Evolutionary conservation across 2,888 invertebrate genomes (phyloP).

Genomic region (Brassicogethes aeneus): DNA sequence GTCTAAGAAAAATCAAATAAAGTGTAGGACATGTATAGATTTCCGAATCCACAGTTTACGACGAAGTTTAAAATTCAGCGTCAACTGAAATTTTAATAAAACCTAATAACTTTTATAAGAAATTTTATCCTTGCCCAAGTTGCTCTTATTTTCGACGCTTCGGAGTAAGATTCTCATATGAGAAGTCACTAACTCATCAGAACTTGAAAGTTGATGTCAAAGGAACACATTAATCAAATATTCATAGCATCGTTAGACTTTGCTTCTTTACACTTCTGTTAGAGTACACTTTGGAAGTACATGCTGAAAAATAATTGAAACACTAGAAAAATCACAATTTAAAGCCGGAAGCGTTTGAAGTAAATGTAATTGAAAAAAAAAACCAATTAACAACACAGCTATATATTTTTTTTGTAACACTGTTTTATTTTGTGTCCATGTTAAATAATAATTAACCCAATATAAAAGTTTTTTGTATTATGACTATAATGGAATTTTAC

Average conservation of each 20-base stretch:
- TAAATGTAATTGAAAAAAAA: background rate
- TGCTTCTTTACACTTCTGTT: slow-evolving; percentile 14
- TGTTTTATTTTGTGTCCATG: too few relatives aligned
- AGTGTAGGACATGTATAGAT: too few relatives aligned
- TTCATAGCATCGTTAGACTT: slow-evolving; percentile 21
- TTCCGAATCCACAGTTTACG: too few relatives aligned
- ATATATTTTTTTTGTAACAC: too few relatives aligned
- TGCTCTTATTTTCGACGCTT: background rate
- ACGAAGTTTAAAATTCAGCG: background rate
- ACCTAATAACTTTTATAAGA: background rate
- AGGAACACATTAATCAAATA: slow-evolving; percentile 20
- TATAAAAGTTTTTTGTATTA: too few relatives aligned
- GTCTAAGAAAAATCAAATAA: too few relatives aligned
- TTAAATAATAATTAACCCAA: too few relatives aligned
- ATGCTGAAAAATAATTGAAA: slow-evolving; percentile 18
- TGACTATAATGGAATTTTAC: too few relatives aligned
- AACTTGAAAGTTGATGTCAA: slow-evolving; percentile 16
- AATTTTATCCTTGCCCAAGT: background rate
- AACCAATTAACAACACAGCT: too few relatives aligned
- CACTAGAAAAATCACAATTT: slow-evolving; percentile 16
- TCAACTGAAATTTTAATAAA: background rate
- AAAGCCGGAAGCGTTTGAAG: slow-evolving; percentile 4
- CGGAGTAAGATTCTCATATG: slow-evolving; percentile 11
- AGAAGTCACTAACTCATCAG: slow-evolving; percentile 13
- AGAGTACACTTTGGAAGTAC: slow-evolving; percentile 9